Percentiles rank a stretch among this genome's conserved stretches.
phyloP scores from a whole-genome alignment of 2,888 invertebrate genomes.

The Azorinus chamasolen region DNA sequence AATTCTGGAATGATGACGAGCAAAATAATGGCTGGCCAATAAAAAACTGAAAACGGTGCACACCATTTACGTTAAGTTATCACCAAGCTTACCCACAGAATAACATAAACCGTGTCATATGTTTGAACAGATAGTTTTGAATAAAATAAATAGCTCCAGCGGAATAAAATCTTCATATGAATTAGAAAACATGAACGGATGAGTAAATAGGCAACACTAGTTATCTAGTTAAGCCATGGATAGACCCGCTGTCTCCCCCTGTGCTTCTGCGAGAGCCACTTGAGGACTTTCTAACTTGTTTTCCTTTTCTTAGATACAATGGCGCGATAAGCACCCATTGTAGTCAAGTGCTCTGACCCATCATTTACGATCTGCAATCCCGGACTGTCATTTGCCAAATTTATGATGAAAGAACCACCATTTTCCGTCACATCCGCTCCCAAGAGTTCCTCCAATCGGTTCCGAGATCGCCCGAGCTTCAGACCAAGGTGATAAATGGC shows the following conservation, averaged over 20 bases:
- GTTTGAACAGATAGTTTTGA: no score
- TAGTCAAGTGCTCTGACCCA: slow-evolving; percentile 56
- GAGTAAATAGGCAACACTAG: no score
- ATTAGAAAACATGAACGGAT: no score
- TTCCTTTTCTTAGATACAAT: slow-evolving; percentile 52
- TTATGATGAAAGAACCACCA: slow-evolving; percentile 67
- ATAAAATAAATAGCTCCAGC: no score
- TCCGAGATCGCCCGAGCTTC: slow-evolving; percentile 49
- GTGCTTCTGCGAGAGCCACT: slow-evolving; percentile 1
- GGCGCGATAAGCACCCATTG: slow-evolving; percentile 56
- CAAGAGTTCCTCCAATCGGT: slow-evolving; percentile 51
- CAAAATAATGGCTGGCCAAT: no score
- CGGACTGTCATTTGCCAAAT: slow-evolving; percentile 65
- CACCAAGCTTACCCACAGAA: no score
- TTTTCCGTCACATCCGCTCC: slow-evolving; percentile 51
- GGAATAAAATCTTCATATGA: no score
- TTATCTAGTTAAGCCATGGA: no score
- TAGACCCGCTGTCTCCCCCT: slow-evolving; percentile 15
- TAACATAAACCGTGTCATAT: no score
- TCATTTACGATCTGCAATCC: slow-evolving; percentile 68
- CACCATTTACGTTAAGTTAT: no score
- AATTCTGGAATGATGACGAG: no score
- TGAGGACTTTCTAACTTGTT: slow-evolving; percentile 28
- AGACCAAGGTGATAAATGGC: slow-evolving; percentile 63
- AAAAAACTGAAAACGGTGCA: no score